Evolutionary conservation across 2,888 invertebrate genomes (phyloP).

Genomic region (Drosophila hawaiiensis): DNA sequence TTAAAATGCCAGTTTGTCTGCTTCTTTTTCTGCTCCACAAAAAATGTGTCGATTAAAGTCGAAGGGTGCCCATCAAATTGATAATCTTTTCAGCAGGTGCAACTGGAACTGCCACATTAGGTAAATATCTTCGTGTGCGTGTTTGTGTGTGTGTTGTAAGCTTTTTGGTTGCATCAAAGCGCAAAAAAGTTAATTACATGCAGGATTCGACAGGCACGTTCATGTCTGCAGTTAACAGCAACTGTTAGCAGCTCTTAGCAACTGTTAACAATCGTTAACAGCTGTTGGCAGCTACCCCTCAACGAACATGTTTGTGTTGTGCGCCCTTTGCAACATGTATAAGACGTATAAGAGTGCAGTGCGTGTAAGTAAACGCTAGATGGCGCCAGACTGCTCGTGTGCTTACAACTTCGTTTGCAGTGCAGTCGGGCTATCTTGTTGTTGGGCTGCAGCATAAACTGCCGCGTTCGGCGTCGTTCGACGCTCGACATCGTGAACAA

Average conservation of each 20-base stretch:
- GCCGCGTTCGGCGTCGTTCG: conserved; percentile 16
- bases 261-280: neutral
- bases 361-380: conserved; percentile 20
- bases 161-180: conserved; percentile 33
- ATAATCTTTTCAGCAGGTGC: conserved; percentile 2
- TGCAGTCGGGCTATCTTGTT: conserved; percentile 34
- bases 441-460: conserved; percentile 45
- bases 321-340: conserved; percentile 21
- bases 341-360: conserved; percentile 58
- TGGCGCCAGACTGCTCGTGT: conserved; percentile 35
- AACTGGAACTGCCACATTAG: conserved; percentile 25
- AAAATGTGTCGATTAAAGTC: neutral
- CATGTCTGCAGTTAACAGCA: conserved; percentile 21
- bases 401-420: conserved; percentile 19
- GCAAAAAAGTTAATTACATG: conserved; percentile 45
- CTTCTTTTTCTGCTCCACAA: neutral
- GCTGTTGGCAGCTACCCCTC: conserved; percentile 27
- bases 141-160: conserved; percentile 46
- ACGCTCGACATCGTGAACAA: conserved; percentile 21
- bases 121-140: conserved; percentile 8
- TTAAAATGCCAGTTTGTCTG: neutral
- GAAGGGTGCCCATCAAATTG: conserved; percentile 8
- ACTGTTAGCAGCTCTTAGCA: neutral
- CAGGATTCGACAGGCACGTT: conserved; percentile 11
- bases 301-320: conserved; percentile 24